phyloP scores from a whole-genome alignment of 23 tunicate species.

The Halocynthia aurantium region DNA sequence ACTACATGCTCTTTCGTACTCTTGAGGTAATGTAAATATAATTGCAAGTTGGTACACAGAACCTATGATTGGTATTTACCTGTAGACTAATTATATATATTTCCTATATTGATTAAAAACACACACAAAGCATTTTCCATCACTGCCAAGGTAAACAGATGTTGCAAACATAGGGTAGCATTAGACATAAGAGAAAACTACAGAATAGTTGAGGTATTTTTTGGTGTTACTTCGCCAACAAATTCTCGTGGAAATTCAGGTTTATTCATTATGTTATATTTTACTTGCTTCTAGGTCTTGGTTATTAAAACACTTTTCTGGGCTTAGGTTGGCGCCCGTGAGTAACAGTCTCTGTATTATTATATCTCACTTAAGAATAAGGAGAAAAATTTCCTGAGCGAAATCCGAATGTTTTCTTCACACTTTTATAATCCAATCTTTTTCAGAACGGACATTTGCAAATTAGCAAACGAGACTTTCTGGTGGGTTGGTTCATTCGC shows the following conservation, averaged over 20 bases:
- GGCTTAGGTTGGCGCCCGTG: background rate
- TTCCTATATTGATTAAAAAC: too few relatives aligned
- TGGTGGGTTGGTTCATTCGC: conserved; percentile 86
- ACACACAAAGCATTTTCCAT: too few relatives aligned
- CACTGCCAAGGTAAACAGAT: too few relatives aligned
- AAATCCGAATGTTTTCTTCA: too few relatives aligned
- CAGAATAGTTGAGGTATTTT: too few relatives aligned
- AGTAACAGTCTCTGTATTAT: too few relatives aligned
- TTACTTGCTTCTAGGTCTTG: background rate
- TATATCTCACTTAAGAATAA: background rate
- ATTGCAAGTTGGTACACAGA: background rate
- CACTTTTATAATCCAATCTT: background rate
- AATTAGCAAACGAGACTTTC: conserved; percentile 77
- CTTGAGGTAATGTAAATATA: conserved; percentile 52
- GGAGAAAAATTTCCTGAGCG: background rate
- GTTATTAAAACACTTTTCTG: background rate
- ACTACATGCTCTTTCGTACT: conserved; percentile 77
- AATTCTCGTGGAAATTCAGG: too few relatives aligned
- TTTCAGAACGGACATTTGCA: conserved; percentile 92
- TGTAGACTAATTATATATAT: too few relatives aligned
- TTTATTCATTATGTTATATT: too few relatives aligned
- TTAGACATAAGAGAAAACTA: too few relatives aligned
- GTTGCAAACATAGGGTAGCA: too few relatives aligned
- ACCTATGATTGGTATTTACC: background rate
- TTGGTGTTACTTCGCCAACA: too few relatives aligned